Conservation (phyloP, 2,888 invertebrate genomes). For the Leptothorax acervorum region DNA sequence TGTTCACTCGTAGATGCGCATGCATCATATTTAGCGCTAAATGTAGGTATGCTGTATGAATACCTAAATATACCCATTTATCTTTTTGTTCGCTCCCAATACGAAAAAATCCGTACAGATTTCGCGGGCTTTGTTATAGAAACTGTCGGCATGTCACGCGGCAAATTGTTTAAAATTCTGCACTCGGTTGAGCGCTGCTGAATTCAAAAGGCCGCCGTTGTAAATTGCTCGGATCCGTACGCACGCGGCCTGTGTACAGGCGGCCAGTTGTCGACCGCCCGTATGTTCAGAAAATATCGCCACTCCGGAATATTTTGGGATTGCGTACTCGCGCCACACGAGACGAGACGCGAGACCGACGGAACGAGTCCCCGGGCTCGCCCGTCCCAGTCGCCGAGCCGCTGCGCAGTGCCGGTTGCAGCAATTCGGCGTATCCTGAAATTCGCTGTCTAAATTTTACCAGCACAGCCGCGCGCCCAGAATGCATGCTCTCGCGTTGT, state of each 20-base stretch:
- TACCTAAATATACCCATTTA: slow-evolving; percentile 30
- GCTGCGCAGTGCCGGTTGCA: background rate
- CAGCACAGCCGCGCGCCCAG: background rate
- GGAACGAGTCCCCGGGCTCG: slow-evolving; percentile 43
- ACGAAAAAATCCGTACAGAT: slow-evolving; percentile 25
- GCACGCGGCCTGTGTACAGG: slow-evolving; percentile 38
- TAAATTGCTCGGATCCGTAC: slow-evolving; percentile 65
- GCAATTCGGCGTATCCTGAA: slow-evolving; percentile 34
- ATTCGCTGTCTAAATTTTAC: slow-evolving; percentile 19
- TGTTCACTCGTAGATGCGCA: slow-evolving; percentile 3
- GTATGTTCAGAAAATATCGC: slow-evolving; percentile 66
- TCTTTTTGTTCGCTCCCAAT: background rate
- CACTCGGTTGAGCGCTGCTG: slow-evolving; percentile 63
- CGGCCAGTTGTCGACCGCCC: slow-evolving; percentile 25
- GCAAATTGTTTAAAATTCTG: slow-evolving; percentile 74
- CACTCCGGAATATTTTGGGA: slow-evolving; percentile 68
- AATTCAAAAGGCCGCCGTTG: slow-evolving; percentile 72
- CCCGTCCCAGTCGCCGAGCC: background rate
- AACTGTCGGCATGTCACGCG: slow-evolving; percentile 58
- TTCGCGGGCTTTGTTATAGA: slow-evolving; percentile 56
- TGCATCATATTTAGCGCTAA: slow-evolving; percentile 16
- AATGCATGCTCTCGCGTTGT: slow-evolving; percentile 27
- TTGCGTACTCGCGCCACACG: slow-evolving; percentile 24
- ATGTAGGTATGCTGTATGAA: background rate
- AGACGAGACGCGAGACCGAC: slow-evolving; percentile 22